Percentiles rank a stretch among this genome's conserved stretches.
Evolutionary conservation across 1,140 invertebrate species (phyloP).

Genomic region (Drosophila kanapiae): DNA sequence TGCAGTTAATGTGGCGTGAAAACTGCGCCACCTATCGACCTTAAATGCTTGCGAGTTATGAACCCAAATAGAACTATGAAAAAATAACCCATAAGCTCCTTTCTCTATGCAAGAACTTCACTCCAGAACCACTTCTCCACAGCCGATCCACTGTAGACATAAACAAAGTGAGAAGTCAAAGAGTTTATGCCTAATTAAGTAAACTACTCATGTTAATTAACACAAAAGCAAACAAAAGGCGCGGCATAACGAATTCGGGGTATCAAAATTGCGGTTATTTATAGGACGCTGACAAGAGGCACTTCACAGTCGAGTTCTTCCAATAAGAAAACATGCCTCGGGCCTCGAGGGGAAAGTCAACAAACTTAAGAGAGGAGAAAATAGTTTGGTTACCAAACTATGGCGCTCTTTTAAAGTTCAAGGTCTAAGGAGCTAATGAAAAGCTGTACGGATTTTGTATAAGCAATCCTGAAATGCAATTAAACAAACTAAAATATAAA

Average conservation of each 20-base stretch:
- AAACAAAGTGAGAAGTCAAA: constrained; percentile 56
- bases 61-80: not conserved
- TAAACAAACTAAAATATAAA: no score
- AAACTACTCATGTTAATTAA: constrained; percentile 82
- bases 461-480: not conserved
- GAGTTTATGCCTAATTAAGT: constrained; percentile 75
- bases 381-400: constrained; percentile 26
- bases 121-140: constrained; percentile 21
- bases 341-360: constrained; percentile 57
- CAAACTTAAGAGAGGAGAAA: constrained; percentile 51
- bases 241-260: constrained; percentile 34
- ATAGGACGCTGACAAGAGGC: constrained; percentile 58
- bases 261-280: constrained; percentile 55
- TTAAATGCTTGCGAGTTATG: constrained; percentile 27
- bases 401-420: constrained; percentile 15
- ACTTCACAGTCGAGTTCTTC: constrained; percentile 57
- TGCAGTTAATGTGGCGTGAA: constrained; percentile 73
- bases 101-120: not conserved
- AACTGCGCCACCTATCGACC: constrained; percentile 62
- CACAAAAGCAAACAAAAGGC: constrained; percentile 73
- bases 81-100: not conserved
- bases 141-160: constrained; percentile 47
- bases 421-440: constrained; percentile 11
- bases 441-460: not conserved
- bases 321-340: constrained; percentile 56